phyloP scores from a whole-genome alignment of 2,113 vertebrate species.

The Myxocyprinus asiaticus region DNA sequence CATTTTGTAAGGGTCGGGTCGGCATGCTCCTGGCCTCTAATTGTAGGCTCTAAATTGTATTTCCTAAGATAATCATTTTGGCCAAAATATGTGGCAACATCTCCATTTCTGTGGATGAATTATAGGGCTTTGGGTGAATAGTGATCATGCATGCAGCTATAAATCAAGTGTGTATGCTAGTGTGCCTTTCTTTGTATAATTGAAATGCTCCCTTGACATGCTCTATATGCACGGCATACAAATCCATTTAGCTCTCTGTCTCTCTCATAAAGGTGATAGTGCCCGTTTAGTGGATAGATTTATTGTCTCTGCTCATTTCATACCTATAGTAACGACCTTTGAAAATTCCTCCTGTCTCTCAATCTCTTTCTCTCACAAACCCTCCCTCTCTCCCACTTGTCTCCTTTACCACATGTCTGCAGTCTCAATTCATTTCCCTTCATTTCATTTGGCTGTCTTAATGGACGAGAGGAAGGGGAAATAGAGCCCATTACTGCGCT shows the following conservation, averaged over 20 bases:
- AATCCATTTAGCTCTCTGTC: slow-evolving; percentile 38
- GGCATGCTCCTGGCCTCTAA: too few species aligned
- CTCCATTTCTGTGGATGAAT: neutral
- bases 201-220: slow-evolving; percentile 23
- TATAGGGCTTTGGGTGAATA: neutral
- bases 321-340: slow-evolving; percentile 35
- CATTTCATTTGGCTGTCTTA: slow-evolving; percentile 52
- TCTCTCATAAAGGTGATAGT: slow-evolving; percentile 46
- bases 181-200: slow-evolving; percentile 19
- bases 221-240: slow-evolving; percentile 25
- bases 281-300: slow-evolving; percentile 41
- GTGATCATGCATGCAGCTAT: slow-evolving; percentile 18
- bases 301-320: slow-evolving; percentile 46
- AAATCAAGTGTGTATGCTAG: slow-evolving; percentile 33
- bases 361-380: neutral
- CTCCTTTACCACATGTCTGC: slow-evolving; percentile 43
- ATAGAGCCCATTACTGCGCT: slow-evolving; percentile 44
- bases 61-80: too few species aligned
- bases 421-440: slow-evolving; percentile 53
- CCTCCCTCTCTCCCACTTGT: slow-evolving; percentile 33
- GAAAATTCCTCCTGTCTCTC: neutral
- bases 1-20: too few species aligned
- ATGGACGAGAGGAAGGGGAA: slow-evolving; percentile 48
- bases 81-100: too few species aligned
- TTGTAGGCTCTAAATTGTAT: too few species aligned